Conservation (phyloP, 2,113 vertebrate genomes). For the Procapra przewalskii region DNA sequence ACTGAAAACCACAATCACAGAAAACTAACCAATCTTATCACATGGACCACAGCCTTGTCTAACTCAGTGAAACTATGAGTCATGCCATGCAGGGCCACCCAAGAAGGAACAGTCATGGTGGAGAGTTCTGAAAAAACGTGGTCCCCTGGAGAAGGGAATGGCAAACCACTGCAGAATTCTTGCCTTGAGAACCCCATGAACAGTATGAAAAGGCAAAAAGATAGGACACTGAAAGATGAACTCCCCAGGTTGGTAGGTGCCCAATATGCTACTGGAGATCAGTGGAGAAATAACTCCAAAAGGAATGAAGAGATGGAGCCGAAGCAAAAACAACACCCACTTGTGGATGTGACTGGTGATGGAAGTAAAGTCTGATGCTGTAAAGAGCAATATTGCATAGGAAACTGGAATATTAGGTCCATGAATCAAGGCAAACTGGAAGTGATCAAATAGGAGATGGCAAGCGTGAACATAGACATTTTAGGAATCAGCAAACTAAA, state of each 20-base stretch:
- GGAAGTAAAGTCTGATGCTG: neutral
- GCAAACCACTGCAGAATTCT: neutral
- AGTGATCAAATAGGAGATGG: neutral
- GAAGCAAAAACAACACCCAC: neutral
- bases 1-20: neutral
- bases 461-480: accelerated
- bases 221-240: neutral
- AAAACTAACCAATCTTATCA: neutral
- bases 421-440: neutral
- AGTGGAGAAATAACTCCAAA: neutral
- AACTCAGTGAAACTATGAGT: neutral
- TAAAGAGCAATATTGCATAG: neutral
- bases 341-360: neutral
- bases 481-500: neutral
- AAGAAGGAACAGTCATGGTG: neutral
- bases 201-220: neutral
- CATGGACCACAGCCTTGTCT: neutral
- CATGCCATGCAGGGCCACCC: neutral
- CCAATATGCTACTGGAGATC: neutral
- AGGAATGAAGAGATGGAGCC: neutral
- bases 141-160: neutral
- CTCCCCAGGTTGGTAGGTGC: neutral
- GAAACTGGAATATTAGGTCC: neutral
- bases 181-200: neutral
- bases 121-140: neutral